Conservation (phyloP, 2,113 vertebrate genomes). For the Brevimyrus niger region DNA sequence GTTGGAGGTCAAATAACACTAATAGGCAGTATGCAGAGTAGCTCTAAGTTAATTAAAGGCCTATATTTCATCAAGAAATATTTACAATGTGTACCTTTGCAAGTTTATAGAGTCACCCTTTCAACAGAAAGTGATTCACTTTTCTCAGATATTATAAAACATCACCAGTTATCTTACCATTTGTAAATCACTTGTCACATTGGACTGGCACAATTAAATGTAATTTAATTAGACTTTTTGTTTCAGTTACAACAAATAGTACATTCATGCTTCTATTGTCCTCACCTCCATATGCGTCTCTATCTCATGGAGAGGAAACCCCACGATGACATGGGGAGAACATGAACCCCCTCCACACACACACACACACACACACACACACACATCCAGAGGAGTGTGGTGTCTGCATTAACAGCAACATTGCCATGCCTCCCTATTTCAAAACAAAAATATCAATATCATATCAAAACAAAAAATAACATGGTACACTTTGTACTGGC, state of each 20-base stretch:
- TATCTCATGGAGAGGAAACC: background rate
- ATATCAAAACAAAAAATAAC: background rate
- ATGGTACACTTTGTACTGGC: background rate
- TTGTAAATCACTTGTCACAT: background rate
- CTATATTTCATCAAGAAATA: background rate
- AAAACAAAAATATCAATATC: background rate
- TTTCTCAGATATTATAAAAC: background rate
- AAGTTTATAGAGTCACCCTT: background rate
- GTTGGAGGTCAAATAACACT: background rate
- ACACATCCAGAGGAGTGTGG: background rate
- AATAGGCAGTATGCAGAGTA: background rate
- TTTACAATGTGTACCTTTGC: background rate
- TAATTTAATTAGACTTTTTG: background rate
- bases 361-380: too few relatives aligned
- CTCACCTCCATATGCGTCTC: background rate
- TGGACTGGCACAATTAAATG: background rate
- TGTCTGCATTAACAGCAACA: background rate
- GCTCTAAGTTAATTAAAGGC: background rate
- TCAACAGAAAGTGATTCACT: background rate
- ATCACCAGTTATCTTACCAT: background rate
- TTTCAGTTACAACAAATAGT: background rate
- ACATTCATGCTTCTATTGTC: background rate
- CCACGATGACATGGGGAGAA: background rate
- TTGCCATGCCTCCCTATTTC: background rate
- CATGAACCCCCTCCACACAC: background rate